Percentiles rank a stretch among this genome's conserved stretches.
These are phyloP conservation scores for Epizoanthus rinbou DNA, from an alignment of 92 coral and sea anemone species.

Conservation along the genomic window DNA sequence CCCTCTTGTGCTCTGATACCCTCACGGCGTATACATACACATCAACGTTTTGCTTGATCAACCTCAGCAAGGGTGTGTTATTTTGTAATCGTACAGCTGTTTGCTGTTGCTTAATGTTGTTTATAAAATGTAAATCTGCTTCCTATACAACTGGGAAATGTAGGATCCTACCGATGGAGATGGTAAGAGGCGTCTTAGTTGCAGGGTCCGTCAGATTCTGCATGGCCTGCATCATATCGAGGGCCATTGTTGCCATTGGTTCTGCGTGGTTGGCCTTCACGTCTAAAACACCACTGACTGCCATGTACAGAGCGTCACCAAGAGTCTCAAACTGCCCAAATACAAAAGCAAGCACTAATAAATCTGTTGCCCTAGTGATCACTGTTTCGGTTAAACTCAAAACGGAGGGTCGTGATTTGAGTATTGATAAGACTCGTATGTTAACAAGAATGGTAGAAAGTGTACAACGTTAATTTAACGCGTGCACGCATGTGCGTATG, in stretches of 20 bases:
- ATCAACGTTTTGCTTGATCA: too few relatives aligned
- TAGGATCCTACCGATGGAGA: constrained; percentile 64
- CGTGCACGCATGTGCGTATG: too few relatives aligned
- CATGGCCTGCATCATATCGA: constrained; percentile 74
- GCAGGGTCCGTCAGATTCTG: constrained; percentile 67
- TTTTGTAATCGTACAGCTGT: background rate
- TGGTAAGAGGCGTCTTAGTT: constrained; percentile 65
- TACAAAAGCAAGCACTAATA: background rate
- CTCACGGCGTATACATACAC: too few relatives aligned
- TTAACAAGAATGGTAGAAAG: too few relatives aligned
- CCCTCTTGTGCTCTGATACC: too few relatives aligned
- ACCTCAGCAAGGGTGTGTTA: background rate
- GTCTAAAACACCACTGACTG: constrained; percentile 75
- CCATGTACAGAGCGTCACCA: constrained; percentile 91
- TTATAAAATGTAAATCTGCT: background rate
- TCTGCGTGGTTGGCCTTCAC: constrained; percentile 69
- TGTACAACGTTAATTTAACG: too few relatives aligned
- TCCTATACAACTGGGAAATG: too few relatives aligned
- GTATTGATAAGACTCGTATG: too few relatives aligned
- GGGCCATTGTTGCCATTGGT: constrained; percentile 88
- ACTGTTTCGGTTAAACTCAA: too few relatives aligned
- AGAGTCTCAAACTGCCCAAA: constrained; percentile 78
- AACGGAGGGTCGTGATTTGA: too few relatives aligned
- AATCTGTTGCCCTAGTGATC: too few relatives aligned
- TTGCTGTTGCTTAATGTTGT: background rate